Base-by-base conservation (phyloP, 2,888 invertebrate species). In the Drosophila robusta region DNA sequence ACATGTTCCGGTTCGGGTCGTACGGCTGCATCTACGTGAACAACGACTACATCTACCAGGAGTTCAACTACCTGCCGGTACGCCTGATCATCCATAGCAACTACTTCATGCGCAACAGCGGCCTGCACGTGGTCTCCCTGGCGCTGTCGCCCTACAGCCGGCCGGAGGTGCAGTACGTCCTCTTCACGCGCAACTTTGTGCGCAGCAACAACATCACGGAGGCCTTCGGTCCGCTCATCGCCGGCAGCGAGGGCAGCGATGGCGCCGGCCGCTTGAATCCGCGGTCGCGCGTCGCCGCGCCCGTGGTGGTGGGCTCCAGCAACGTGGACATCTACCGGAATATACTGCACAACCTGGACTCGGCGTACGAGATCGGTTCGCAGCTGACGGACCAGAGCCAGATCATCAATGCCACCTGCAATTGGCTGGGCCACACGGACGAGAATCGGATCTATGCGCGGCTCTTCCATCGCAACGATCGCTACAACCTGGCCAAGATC, bases 351-450 rank as follows among this genome's bases (percentile, higher is more conserved):
- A 99, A 99, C 92, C 96, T 96, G 1, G 95, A 96, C 72, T 98
- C 99, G 0, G 94, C 95, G 57, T 98, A 98, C 90, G 99, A 99
- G 93, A 95, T 99, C 47, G 98, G 98, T 0, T 98, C 98, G 0
- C 99, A 99, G 88, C 93, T 99, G 16, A 96, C 96, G 88, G 98
- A 99, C 90, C 99, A 98, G 90, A 98, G 98, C 87, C 96, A 97
- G 93, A 93, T 95, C 16, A 95, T 99, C n/a, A 97, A 98, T 90
- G 98, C 98, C 79, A 96, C 97, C 0, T 97, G 95, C 90, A 99
- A 99, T 90, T 99, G 98, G 97, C 94, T 99, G 83, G 98, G 98
- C 4, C 95, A 93, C 70, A 93, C 94, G 0, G 94, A 94, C 65
- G 96, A 96, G 90, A 94, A 95, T 74, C 94, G 94, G 87, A 95